These are phyloP conservation scores for Panurus biarmicus DNA, from an alignment of 2,113 vertebrate species.

Conservation along the genomic window DNA sequence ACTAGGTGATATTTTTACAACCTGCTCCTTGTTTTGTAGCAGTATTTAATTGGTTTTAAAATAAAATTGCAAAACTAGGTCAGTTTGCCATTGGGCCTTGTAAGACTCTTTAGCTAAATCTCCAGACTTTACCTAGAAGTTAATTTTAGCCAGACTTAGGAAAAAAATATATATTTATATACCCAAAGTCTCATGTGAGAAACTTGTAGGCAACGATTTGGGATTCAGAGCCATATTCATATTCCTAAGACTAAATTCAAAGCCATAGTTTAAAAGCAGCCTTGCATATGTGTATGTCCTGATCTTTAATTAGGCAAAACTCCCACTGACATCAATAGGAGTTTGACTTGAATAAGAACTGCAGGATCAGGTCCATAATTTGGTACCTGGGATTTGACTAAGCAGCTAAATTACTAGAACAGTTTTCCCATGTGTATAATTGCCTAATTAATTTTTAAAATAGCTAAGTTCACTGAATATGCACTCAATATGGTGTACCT, in stretches of 20 bases:
- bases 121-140: conserved; percentile 43
- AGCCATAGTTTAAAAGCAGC: conserved; percentile 26
- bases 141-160: conserved; percentile 30
- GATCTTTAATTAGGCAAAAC: conserved; percentile 64
- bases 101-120: conserved; percentile 42
- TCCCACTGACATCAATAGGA: conserved; percentile 59
- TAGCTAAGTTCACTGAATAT: conserved; percentile 36
- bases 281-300: conserved; percentile 20
- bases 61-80: conserved; percentile 36
- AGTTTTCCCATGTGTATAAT: conserved; percentile 52
- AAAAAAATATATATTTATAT: conserved; percentile 48
- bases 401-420: conserved; percentile 52
- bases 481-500: conserved; percentile 12
- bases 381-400: conserved; percentile 62
- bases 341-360: conserved; percentile 60
- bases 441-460: conserved; percentile 66
- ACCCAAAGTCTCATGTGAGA: conserved; percentile 2
- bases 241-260: conserved; percentile 54
- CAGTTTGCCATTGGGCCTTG: conserved; percentile 21
- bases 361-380: conserved; percentile 63
- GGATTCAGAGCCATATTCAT: conserved; percentile 28
- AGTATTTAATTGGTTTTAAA: background rate
- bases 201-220: conserved; percentile 27
- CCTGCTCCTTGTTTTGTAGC: conserved; percentile 3
- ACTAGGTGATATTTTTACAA: background rate